These are phyloP conservation scores for Machaerirhynchus nigripectus DNA, from an alignment of 2,113 vertebrate genomes.

Conservation along the genomic window DNA sequence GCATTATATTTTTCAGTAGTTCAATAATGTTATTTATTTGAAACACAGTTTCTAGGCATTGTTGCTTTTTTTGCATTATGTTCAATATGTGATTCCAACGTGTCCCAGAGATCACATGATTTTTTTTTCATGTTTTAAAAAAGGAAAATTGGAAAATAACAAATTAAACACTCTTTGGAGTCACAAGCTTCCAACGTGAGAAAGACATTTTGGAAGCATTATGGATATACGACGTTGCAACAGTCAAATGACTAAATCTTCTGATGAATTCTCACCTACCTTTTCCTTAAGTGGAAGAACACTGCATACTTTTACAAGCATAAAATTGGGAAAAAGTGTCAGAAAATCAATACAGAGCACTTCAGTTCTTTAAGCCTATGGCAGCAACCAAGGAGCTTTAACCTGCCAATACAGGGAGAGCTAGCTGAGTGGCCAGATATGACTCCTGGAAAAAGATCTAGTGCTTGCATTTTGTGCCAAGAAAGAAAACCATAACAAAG, in stretches of 20 bases:
- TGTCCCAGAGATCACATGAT: background rate
- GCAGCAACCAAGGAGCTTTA: background rate
- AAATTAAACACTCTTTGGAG: background rate
- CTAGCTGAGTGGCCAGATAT: background rate
- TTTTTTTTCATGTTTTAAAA: background rate
- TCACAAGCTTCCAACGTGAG: background rate
- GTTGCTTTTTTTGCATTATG: background rate
- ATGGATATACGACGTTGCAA: background rate
- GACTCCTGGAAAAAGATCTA: background rate
- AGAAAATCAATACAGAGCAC: background rate
- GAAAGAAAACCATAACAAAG: background rate
- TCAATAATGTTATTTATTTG: background rate
- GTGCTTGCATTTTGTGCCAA: background rate
- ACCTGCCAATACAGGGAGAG: background rate
- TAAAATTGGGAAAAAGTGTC: background rate
- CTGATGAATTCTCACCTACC: background rate
- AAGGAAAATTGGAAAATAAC: background rate
- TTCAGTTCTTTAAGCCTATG: background rate
- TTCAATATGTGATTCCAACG: background rate
- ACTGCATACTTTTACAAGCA: background rate
- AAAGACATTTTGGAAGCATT: background rate
- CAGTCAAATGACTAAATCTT: background rate
- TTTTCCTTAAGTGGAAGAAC: background rate
- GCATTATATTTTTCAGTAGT: background rate
- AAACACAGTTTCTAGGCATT: background rate